Base-by-base conservation (phyloP, 23 tunicate genomes). In the Trididemnum miniatum region DNA sequence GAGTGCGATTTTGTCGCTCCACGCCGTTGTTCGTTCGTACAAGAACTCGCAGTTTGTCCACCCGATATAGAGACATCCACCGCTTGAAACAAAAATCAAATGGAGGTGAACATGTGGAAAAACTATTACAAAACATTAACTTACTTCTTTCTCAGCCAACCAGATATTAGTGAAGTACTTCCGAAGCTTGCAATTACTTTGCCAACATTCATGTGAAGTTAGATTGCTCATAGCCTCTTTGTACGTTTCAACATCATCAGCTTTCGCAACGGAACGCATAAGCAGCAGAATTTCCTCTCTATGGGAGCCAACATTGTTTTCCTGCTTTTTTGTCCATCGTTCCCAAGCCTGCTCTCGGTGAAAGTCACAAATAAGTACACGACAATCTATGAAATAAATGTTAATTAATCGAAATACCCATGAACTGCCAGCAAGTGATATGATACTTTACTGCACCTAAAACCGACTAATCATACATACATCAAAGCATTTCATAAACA, bases 261-360 rank as follows among this genome's bases (percentile, higher is more conserved):
- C 72, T 27, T 59, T 59, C 20, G 83, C 83, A 20, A 79, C 44
- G 2, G 40, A 0, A 2, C 83, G 49, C 49, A 79, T 1, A 1
- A 31, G 22, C 25, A 1, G 0, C 4, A 79, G 50, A 4, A 79
- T 1, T 1, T 0, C 1, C 35, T 5, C 36, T 34, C 34, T 35
- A 24, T 65, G 24, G 1, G 65, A 33, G 0, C 63, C 76, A 29
- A 65, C 60, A 20, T 29, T 30, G 39, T 81, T 81, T 36, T 65
- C 85, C 1, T 24, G 1, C 35, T 66, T 81, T 44, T 65, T 81
- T 15, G 44, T 64, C 85, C 77, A 81, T 25, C 85, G 35, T 24
- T 81, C 85, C 76, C 85, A 81, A 22, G 85, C 85, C 35, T 81
- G 85, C 69, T 81, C 85, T 35, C 76, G 76, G 23, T 81, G 85